phyloP scores from a whole-genome alignment of 2,888 invertebrate species.

The Meta bourneti region DNA sequence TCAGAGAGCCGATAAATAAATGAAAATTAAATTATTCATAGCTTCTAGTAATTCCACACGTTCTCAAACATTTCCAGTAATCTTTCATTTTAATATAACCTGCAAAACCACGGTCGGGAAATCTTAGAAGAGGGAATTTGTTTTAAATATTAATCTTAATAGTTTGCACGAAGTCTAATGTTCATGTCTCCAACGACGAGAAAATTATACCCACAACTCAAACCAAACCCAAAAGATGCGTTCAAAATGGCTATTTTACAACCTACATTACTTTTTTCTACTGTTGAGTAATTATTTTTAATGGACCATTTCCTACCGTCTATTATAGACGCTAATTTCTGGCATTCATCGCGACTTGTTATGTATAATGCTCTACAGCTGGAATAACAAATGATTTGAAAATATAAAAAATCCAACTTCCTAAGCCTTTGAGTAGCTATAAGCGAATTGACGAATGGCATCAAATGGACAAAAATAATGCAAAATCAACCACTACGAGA shows the following conservation, averaged over 20 bases:
- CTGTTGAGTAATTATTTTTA: constrained; percentile 5
- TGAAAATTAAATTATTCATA: too few species aligned
- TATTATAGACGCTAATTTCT: neutral
- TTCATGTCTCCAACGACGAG: constrained; percentile 23
- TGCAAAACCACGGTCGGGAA: neutral
- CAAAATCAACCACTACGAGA: too few species aligned
- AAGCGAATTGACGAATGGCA: too few species aligned
- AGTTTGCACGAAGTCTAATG: constrained; percentile 1
- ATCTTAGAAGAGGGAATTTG: neutral
- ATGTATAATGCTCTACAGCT: too few species aligned
- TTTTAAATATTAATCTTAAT: constrained; percentile 46
- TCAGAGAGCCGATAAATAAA: too few species aligned
- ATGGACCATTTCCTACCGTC: neutral
- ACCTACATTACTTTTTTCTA: neutral
- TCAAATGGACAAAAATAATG: too few species aligned
- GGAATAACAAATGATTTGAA: too few species aligned
- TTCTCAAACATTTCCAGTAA: neutral
- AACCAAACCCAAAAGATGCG: neutral
- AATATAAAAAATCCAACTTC: too few species aligned
- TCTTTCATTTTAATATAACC: neutral
- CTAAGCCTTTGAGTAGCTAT: too few species aligned
- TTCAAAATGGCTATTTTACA: constrained; percentile 12
- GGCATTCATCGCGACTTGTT: neutral
- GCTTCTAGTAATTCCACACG: neutral
- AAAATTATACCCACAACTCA: constrained; percentile 13